Conservation (phyloP, 1,140 invertebrate species). For the Aleiodes sp. region DNA sequence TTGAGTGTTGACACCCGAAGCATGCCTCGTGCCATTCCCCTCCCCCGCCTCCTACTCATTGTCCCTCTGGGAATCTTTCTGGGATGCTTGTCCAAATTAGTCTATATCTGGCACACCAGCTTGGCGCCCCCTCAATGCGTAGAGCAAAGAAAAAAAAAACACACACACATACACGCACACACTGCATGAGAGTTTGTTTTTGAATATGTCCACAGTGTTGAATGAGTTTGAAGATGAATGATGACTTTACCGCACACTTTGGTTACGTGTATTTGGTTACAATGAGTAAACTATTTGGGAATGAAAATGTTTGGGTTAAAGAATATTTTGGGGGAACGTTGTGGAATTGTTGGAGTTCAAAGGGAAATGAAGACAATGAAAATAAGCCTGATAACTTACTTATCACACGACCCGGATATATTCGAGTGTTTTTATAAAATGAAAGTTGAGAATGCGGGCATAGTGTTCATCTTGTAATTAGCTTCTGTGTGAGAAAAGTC, state of each 20-base stretch:
- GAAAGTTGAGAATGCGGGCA: background rate
- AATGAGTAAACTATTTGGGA: background rate
- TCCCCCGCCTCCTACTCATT: no score
- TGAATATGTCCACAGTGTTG: background rate
- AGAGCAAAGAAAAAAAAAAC: constrained; percentile 6
- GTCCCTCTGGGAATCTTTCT: constrained; percentile 52
- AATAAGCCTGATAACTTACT: constrained; percentile 5
- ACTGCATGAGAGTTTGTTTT: constrained; percentile 26
- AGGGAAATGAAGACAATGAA: constrained; percentile 9
- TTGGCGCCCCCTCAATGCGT: background rate
- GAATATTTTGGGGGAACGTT: background rate
- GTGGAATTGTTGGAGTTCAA: background rate
- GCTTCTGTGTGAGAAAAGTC: background rate
- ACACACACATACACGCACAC: no score
- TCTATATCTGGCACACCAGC: constrained; percentile 52
- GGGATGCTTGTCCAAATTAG: constrained; percentile 56
- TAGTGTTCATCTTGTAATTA: background rate
- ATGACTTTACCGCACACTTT: background rate
- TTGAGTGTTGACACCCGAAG: constrained; percentile 49
- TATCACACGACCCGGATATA: no score
- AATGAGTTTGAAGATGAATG: constrained; percentile 8
- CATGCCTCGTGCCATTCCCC: constrained; percentile 37
- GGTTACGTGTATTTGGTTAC: background rate
- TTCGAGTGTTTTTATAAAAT: background rate
- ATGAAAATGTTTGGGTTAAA: no score